Evolutionary conservation across 2,113 vertebrate genomes (phyloP).

Genomic region (Rhinolophus ferrumequinum): DNA sequence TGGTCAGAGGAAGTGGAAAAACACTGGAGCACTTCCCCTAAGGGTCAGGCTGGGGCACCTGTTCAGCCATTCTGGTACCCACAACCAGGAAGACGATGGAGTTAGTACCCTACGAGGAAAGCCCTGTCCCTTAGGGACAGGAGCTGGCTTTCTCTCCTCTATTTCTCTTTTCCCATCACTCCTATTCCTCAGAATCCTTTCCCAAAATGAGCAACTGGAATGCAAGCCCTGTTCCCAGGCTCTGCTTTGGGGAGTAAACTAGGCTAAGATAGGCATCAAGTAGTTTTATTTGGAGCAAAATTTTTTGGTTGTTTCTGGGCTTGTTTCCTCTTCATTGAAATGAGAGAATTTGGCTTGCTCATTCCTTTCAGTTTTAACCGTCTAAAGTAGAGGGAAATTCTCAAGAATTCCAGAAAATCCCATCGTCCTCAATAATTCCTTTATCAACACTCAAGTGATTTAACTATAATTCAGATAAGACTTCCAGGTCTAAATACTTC

Average conservation of each 20-base stretch:
- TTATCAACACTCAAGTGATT: background rate
- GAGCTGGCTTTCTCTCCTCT: background rate
- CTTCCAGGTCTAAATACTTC: constrained; percentile 5
- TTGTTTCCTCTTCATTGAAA: constrained; percentile 18
- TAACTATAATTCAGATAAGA: constrained; percentile 19
- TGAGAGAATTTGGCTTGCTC: background rate
- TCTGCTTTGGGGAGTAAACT: background rate
- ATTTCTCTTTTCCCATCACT: background rate
- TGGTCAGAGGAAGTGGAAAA: background rate
- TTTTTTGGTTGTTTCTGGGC: background rate
- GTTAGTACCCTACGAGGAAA: accelerated
- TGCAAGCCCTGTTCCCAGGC: background rate
- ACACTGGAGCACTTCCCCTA: background rate
- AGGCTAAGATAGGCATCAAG: background rate
- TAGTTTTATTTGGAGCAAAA: background rate
- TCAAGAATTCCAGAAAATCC: constrained; percentile 32
- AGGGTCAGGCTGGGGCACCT: background rate
- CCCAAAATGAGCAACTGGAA: background rate
- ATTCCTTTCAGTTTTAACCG: background rate
- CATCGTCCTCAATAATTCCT: constrained; percentile 32
- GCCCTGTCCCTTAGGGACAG: too few species aligned
- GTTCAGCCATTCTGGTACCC: too few species aligned
- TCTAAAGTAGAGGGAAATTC: constrained; percentile 6
- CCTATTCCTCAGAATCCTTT: background rate
- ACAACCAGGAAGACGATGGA: background rate